Percentiles rank a stretch among this genome's conserved stretches.
Evolutionary conservation across 2,113 vertebrate species (phyloP).

Genomic region (Brachionichthys hirsutus): DNA sequence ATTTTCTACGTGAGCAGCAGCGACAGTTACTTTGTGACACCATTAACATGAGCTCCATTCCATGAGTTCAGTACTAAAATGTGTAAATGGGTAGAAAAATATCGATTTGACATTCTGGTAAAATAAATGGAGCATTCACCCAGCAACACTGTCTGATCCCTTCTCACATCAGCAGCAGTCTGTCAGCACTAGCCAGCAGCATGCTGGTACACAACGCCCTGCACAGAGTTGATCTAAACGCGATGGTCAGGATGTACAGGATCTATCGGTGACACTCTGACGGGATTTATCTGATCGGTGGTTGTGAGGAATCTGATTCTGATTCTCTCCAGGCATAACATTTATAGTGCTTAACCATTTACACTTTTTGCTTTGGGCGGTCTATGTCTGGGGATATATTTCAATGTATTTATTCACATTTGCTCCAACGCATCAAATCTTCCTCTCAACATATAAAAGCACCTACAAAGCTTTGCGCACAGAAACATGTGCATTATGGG

Average conservation of each 20-base stretch:
- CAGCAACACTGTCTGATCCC: slow-evolving; percentile 1
- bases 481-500: slow-evolving; percentile 24
- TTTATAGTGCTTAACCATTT: slow-evolving; percentile 9
- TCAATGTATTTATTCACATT: neutral
- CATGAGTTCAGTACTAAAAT: neutral
- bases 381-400: neutral
- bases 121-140: slow-evolving; percentile 3
- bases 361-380: too few species aligned
- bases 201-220: slow-evolving; percentile 32
- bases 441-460: slow-evolving; percentile 8
- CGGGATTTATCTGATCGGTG: slow-evolving; percentile 30
- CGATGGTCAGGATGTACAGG: slow-evolving; percentile 7
- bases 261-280: slow-evolving; percentile 17
- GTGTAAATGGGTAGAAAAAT: neutral
- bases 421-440: neutral
- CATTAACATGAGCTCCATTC: neutral
- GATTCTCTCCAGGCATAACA: slow-evolving; percentile 7
- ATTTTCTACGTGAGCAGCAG: neutral
- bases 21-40: neutral
- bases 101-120: neutral
- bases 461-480: neutral
- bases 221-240: slow-evolving; percentile 40
- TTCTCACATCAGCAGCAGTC: slow-evolving; percentile 7
- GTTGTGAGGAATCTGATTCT: slow-evolving; percentile 3
- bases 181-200: slow-evolving; percentile 16